A percentile compares a stretch with the other conserved stretches of the same genome.
Conservation (phyloP, 2,888 invertebrate genomes). For the Acheta domesticus region DNA sequence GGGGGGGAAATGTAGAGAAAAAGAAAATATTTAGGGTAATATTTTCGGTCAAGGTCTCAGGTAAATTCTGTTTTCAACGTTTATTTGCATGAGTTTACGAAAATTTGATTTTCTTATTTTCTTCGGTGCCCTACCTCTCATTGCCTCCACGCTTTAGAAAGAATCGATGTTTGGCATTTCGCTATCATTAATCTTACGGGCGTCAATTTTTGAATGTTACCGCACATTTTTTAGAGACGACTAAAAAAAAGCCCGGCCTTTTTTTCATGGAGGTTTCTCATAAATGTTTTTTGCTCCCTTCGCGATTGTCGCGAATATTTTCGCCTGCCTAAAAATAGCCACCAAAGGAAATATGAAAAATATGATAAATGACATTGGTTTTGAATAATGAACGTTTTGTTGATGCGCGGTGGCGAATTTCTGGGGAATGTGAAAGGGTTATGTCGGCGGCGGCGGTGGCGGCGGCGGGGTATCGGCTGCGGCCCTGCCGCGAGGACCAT, state of each 20-base stretch:
- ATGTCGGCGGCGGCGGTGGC: not conserved
- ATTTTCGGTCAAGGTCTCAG: no score
- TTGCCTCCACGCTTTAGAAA: not conserved
- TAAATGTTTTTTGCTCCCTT: conserved; percentile 12
- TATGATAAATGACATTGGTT: conserved; percentile 9
- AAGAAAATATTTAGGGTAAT: no score
- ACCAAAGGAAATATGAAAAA: conserved; percentile 5
- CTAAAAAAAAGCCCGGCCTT: not conserved
- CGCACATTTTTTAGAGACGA: not conserved
- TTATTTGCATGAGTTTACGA: no score
- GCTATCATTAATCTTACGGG: not conserved
- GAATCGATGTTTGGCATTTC: not conserved
- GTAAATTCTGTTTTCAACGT: no score
- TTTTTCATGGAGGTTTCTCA: not conserved
- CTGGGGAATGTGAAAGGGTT: conserved; percentile 1
- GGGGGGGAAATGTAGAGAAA: no score
- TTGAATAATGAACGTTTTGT: conserved; percentile 18
- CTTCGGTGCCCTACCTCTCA: no score
- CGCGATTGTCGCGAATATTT: conserved; percentile 18
- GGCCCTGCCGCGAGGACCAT: not conserved
- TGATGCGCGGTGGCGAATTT: conserved; percentile 7
- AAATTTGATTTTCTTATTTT: no score
- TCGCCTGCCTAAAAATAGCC: not conserved
- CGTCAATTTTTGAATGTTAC: conserved; percentile 10
- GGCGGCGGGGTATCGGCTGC: not conserved